Base-by-base conservation (phyloP, 2,797 vertebrate genomes). In the Scomberomorus guttatus region DNA sequence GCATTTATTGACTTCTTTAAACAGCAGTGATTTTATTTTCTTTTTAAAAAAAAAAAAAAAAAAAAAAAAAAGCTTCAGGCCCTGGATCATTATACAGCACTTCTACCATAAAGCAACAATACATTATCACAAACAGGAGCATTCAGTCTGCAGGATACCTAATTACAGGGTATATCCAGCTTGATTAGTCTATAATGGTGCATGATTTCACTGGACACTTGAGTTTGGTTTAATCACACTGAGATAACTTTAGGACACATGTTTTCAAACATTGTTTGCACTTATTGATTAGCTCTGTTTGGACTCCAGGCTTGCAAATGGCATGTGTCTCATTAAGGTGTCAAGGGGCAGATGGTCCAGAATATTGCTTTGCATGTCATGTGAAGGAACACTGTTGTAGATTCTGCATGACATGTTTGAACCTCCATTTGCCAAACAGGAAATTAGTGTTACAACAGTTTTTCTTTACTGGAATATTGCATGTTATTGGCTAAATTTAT, bases 201-300 rank as follows among this genome's bases (percentile, higher is more conserved):
- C 32, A 22, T 61, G 17, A 55, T 14, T 60, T 58, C 34, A 65
- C 32, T 29, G 55, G 58, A 63, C 44, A 27, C 13, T 12, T 13
- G 0, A 2, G 48, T 24, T 39, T 55, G 11, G 1, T 48, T 25
- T 5, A 25, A 34, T 6, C 12, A 42, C 10, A 46, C 11, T n/a
- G 60, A 32, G 22, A 18, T 42, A 6, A 13, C 42, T 15, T 25
- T 32, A 14, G 65, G 34, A 54, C 34, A 42, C 46, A 65, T 48
- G 29, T 42, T 60, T 37, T 37, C 18, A 46, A 8, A 22, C 18
- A 14, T 7, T 57, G 63, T 58, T 79, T 72, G 37, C 14, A 9
- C 13, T 20, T 11, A 76, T 75, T 80, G 66, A 84, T 80, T 81
- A n/a, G 6, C n/a, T 64, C 15, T 37, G 25, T 63, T 59, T 61